Base-by-base conservation (phyloP, 2,888 invertebrate species). In the Thera britannica region DNA sequence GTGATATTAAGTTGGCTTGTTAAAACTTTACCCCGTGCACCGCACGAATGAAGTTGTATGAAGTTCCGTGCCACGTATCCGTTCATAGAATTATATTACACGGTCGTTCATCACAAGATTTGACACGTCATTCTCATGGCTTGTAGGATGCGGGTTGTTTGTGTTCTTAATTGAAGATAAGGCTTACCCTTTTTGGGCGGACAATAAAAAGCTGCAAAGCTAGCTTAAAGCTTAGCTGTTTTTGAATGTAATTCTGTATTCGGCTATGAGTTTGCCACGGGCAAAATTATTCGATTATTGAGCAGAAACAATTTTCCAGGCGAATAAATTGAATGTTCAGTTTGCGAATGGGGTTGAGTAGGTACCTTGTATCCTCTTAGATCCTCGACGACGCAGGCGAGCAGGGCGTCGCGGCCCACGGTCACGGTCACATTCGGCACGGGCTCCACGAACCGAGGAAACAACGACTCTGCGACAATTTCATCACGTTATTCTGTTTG, bases 361-460 rank as follows among this genome's bases (percentile, higher is more conserved):
- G 65, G 66, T 94, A 97, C 98, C 96, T 98, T 97, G 88, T 96
- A 98, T 76, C 95, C 96, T 83, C 96, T 95, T 71, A 98, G 95
- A 92, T 98, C 98, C 90, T 98, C 97, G 67, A 98, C 97, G 78
- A 97, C 97, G 88, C 98, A 98, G 66, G 97, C 97, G 72, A 98
- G 94, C 41, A 98, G 94, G 35, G 98, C 98, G 90, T 98, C 98
- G 60, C 97, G 94, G 41, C 98, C 98, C 62, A 97, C 96, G 55
- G 97, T 97, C 75, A 98, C 98, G 35, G 98, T 98, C 76, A 98
- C 97, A 91, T 98, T 98, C 61, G 97, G 96, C 79, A 98, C 97
- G 61, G 97, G 96, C 85, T 98, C 98, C 73, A 97, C 97, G 87
- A 98, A 98, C 80, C 96, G 95, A 68, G 98, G 98, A 87, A 97